Evolutionary conservation across 2,797 vertebrate species (phyloP), one percentile per base, ranked within the genome.

Genomic region (Poeciliopsis paucimaculata): DNA sequence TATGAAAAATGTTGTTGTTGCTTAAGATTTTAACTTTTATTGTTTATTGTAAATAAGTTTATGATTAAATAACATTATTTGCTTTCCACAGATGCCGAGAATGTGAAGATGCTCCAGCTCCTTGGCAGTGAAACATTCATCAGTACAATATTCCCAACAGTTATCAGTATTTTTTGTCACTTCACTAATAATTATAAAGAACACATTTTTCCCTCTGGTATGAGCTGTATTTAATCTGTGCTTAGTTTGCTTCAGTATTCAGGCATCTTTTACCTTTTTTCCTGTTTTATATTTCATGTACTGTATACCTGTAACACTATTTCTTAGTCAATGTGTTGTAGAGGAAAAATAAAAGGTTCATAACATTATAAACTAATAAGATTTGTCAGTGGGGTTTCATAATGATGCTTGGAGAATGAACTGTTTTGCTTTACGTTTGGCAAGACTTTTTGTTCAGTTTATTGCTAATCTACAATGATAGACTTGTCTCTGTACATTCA

Each of bases 241-340:
- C 41, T 84, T 43, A 31, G 72, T 80, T 74, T 84, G 36, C 47
- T 78, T 66, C 62, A 73, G 66, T 78, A 43, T 82, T 55, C 45
- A 71, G 34, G 77, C 43, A 72, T 71, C 45, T 70, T 85, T 80
- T 57, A 81, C 75, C 73, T 79, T 43, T 49, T 62, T 81, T 78
- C 82, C 84, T 80, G 81, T 94, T 94, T 94, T 95, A 80, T 94
- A 95, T 74, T 87, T 85, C 80, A 76, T 90, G 86, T 90, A 82
- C 57, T 87, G 89, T 92, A 81, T 79, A 86, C 45, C 49, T 92
- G 87, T 94, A 89, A 84, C 81, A 82, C 66, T 81, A 81, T 91
- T 88, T 88, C 41, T 86, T 82, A 74, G 77, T 90, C 82, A 74
- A 84, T 87, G 76, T 60, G 78, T 74, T 90, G 81, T 87, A 81